Evolutionary conservation across 2,797 vertebrate species (phyloP).

Genomic region (Prunella strophiata): DNA sequence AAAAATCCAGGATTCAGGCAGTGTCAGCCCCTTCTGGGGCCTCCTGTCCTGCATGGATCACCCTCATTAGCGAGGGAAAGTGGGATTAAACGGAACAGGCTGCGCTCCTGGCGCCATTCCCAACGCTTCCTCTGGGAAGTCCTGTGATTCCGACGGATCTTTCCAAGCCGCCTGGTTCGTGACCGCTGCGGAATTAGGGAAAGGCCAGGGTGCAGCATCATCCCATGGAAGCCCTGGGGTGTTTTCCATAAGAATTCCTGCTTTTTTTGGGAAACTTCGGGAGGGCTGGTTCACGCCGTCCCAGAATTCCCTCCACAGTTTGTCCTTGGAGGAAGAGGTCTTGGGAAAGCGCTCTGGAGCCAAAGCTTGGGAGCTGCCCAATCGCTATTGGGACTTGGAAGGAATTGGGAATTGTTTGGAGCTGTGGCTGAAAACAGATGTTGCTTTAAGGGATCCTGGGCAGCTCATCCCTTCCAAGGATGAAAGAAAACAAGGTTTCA

Average conservation of each 20-base stretch:
- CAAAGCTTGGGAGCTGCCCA: neutral
- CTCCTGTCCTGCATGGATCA: conserved; percentile 31
- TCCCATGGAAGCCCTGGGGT: conserved; percentile 50
- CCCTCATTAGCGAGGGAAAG: conserved; percentile 37
- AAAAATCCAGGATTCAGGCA: neutral
- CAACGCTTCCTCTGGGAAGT: neutral
- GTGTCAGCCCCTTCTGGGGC: conserved; percentile 6
- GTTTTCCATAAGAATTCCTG: conserved; percentile 65
- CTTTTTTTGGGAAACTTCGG: conserved; percentile 39
- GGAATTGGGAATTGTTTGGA: neutral
- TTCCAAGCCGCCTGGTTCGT: neutral
- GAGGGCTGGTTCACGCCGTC: conserved; percentile 57
- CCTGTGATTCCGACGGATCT: neutral
- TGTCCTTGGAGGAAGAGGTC: conserved; percentile 65
- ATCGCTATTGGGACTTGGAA: neutral
- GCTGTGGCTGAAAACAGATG: neutral
- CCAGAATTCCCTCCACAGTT: conserved; percentile 66
- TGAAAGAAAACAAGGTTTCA: neutral
- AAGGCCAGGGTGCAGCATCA: neutral
- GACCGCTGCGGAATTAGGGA: neutral
- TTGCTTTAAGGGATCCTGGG: neutral
- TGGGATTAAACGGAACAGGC: neutral
- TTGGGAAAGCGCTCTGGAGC: neutral
- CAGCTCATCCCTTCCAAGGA: neutral
- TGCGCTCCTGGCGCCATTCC: neutral